Conservation (phyloP, 1,140 invertebrate species). For the Bombus sylvicola region DNA sequence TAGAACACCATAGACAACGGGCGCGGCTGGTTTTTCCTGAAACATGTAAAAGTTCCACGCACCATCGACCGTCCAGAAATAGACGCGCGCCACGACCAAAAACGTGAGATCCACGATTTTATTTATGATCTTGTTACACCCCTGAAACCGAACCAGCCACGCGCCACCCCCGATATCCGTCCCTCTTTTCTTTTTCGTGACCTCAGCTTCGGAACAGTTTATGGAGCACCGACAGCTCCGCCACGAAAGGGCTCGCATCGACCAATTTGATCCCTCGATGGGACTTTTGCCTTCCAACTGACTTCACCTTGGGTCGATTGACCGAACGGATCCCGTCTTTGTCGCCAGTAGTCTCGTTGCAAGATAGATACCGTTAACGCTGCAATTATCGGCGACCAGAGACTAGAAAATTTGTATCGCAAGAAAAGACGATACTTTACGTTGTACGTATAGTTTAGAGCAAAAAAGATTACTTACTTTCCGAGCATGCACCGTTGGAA, state of each 20-base stretch:
- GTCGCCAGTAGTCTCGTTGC: background rate
- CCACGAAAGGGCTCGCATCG: background rate
- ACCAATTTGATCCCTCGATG: background rate
- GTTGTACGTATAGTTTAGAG: no score
- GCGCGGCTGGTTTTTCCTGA: slow-evolving; percentile 74
- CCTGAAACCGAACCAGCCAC: slow-evolving; percentile 79
- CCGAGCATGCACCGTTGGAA: no score
- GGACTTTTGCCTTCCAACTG: background rate
- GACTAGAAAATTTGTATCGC: no score
- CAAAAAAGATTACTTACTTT: no score
- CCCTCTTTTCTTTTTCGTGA: background rate
- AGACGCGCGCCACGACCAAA: slow-evolving; percentile 70
- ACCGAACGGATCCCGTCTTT: background rate
- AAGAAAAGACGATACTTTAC: no score
- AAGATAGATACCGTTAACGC: no score
- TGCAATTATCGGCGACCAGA: no score
- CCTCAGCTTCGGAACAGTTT: background rate
- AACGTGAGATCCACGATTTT: slow-evolving; percentile 78
- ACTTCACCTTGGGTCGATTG: background rate
- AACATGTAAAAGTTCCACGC: slow-evolving; percentile 76
- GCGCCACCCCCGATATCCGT: slow-evolving; percentile 69
- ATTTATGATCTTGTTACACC: slow-evolving; percentile 79
- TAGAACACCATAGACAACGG: slow-evolving; percentile 72
- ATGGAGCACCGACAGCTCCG: background rate
- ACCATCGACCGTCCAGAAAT: slow-evolving; percentile 74